Conservation (phyloP, 1,140 invertebrate genomes). For the Amphibalanus amphitrite region DNA sequence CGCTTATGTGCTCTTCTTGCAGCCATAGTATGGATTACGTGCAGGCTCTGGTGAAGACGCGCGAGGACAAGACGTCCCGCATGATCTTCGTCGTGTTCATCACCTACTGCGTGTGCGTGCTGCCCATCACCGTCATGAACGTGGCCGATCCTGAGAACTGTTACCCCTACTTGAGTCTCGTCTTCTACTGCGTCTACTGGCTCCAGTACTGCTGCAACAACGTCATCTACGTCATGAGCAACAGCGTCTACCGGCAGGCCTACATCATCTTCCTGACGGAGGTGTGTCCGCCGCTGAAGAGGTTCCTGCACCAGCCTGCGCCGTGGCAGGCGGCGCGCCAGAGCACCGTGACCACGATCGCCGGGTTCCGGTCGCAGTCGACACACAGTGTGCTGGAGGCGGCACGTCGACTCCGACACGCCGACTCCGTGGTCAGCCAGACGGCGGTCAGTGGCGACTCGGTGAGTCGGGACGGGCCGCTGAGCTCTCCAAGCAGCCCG, state of each 20-base stretch:
- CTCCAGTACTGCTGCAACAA: slow-evolving; percentile 17
- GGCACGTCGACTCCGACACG: no score
- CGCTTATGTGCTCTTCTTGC: not conserved
- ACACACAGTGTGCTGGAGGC: no score
- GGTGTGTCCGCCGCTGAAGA: no score
- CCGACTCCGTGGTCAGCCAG: no score
- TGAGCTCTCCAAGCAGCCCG: no score
- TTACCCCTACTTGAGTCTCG: slow-evolving; percentile 8
- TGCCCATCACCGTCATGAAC: slow-evolving; percentile 16
- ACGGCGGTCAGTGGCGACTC: no score
- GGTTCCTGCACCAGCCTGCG: no score
- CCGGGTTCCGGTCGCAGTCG: no score
- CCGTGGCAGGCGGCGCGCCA: no score
- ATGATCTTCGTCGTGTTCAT: slow-evolving; percentile 14
- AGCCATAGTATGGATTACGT: not conserved
- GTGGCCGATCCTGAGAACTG: slow-evolving; percentile 8
- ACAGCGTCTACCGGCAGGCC: slow-evolving; percentile 12
- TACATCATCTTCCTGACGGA: slow-evolving; percentile 14
- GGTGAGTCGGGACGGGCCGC: no score
- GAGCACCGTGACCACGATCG: no score
- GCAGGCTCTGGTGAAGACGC: slow-evolving; percentile 4
- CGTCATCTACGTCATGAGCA: slow-evolving; percentile 17
- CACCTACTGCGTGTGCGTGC: slow-evolving; percentile 17
- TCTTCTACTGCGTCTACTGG: no score
- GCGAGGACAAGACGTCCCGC: slow-evolving; percentile 16